phyloP scores from a whole-genome alignment of 2,113 vertebrate genomes.

The Cettia cetti region DNA sequence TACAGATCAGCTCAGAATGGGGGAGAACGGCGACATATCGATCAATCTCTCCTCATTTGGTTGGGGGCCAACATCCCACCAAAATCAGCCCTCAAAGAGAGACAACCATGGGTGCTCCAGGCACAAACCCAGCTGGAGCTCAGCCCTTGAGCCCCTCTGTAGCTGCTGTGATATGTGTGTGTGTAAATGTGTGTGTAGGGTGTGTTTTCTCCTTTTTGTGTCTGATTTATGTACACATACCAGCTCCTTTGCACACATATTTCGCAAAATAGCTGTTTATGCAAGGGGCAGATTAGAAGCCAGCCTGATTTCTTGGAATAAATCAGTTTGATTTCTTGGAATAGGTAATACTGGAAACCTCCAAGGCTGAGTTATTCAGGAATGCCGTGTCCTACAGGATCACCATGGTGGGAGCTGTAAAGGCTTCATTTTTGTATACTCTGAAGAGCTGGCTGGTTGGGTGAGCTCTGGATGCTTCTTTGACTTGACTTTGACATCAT shows the following conservation, averaged over 20 bases:
- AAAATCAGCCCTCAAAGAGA: neutral
- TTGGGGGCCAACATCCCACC: neutral
- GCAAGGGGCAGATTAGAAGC: neutral
- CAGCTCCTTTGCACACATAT: neutral
- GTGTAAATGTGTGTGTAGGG: neutral
- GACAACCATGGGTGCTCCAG: rapidly evolving
- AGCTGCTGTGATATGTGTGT: neutral
- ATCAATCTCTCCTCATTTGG: neutral
- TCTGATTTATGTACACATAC: neutral
- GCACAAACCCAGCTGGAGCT: neutral
- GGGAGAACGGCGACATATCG: rapidly evolving
- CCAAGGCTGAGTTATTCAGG: neutral
- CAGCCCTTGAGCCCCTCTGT: neutral
- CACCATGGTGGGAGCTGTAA: neutral
- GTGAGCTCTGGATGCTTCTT: neutral
- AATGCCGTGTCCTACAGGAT: neutral
- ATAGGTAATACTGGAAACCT: neutral
- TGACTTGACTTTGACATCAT: neutral
- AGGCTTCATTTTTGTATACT: neutral
- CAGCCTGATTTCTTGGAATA: neutral
- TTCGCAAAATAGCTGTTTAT: neutral
- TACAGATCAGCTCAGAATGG: neutral
- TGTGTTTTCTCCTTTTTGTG: neutral
- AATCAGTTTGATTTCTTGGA: neutral
- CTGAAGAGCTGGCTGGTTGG: neutral